Base-by-base conservation (phyloP, 2,113 vertebrate species). In the Toxostoma redivivum region DNA sequence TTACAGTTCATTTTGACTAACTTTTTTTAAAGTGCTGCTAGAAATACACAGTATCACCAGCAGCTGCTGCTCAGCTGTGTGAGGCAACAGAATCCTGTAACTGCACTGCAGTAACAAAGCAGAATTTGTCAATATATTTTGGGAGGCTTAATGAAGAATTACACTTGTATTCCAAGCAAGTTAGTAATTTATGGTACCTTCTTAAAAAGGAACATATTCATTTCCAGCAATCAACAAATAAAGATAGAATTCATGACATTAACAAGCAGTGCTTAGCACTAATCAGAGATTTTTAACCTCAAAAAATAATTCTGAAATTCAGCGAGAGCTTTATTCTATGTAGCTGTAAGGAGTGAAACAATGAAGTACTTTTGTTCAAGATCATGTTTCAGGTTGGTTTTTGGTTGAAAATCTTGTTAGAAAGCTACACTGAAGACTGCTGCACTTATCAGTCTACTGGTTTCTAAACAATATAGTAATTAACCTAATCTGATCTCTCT, bases 401-500 rank as follows among this genome's bases (percentile, higher is more conserved):
- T 91, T 67, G 4, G 24, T 84, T 85, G 14, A 92, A 89, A 89
- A 79, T 51, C 65, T 64, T 48, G 9, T 51, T 65, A 77, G 19
- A 88, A 80, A 82, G n/a, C 31, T 81, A 56, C 27, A 53, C 1
- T 35, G 23, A 94, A 67, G 33, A 64, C 24, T 57, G 24, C 19
- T 73, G n/a, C 77, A 65, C 33, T 69, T 87, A 71, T 4, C 58
- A 61, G 24, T 38, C 10, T 33, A 82, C 42, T n/a, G 42, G 6
- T 45, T 85, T 91, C 60, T 70, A 72, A 85, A 91, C 58, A 91
- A 70, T 74, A 67, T 40, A 70, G 47, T 27, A 66, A 51, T 66
- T 81, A 84, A 37, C 33, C 47, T 91, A 95, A 94, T 91, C 87
- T 91, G 84, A 87, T 85, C 31, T 87, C 38, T 56, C 61, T 85